phyloP scores from a whole-genome alignment of 2,113 vertebrate genomes.

The Esox niger region DNA sequence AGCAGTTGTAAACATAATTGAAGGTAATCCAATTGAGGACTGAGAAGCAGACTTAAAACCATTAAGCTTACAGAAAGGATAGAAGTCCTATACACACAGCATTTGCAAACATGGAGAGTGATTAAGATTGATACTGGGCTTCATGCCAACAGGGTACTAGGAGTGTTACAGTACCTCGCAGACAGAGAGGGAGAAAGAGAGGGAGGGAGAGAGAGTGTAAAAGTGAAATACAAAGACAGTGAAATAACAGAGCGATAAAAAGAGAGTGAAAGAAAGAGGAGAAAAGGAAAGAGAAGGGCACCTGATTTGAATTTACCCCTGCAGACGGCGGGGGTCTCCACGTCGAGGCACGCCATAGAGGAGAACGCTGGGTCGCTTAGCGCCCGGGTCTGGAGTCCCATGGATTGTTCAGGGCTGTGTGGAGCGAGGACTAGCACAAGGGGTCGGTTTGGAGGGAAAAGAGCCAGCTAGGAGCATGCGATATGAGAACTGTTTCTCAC shows the following conservation, averaged over 20 bases:
- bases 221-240: background rate
- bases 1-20: background rate
- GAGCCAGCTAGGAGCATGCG: slow-evolving; percentile 39
- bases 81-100: background rate
- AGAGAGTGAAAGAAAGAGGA: background rate
- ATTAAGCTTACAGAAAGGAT: background rate
- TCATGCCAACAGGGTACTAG: too few relatives aligned
- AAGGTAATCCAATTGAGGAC: background rate
- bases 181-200: background rate
- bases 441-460: slow-evolving; percentile 37
- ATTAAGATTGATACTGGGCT: background rate
- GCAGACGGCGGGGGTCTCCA: slow-evolving; percentile 71
- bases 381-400: slow-evolving; percentile 70
- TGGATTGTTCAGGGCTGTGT: slow-evolving; percentile 60
- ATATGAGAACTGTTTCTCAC: slow-evolving; percentile 41
- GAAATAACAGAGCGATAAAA: background rate
- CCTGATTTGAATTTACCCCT: slow-evolving; percentile 72
- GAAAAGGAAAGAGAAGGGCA: slow-evolving; percentile 18
- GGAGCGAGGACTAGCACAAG: slow-evolving; percentile 21
- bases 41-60: background rate
- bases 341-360: slow-evolving; percentile 74
- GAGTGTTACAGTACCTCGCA: background rate
- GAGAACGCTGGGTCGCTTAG: slow-evolving; percentile 46
- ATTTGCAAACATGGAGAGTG: background rate
- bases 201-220: background rate